phyloP scores from a whole-genome alignment of 2,113 vertebrate genomes.

The Hypocryptadius cinnamomeus region DNA sequence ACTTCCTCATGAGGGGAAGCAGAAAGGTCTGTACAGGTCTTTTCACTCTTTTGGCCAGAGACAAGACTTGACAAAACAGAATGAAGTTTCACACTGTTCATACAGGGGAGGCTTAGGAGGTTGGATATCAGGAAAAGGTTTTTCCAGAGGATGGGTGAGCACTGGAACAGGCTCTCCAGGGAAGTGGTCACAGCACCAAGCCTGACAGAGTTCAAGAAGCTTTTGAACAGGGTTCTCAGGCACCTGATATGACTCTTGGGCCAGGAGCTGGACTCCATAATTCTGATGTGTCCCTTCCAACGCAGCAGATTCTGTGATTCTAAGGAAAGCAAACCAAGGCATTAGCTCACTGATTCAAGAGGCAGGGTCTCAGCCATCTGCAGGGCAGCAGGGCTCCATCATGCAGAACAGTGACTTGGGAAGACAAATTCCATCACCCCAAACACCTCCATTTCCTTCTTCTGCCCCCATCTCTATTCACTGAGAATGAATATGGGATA shows the following conservation, averaged over 20 bases:
- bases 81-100: not conserved
- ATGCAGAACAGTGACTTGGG: not conserved
- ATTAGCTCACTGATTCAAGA: not conserved
- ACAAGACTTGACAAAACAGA: not conserved
- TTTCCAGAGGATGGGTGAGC: not conserved
- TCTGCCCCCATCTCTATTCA: not conserved
- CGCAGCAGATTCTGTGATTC: not conserved
- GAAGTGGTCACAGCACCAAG: not conserved
- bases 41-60: not conserved
- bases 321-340: not conserved
- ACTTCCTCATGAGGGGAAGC: not conserved
- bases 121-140: not conserved
- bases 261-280: not conserved
- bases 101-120: not conserved
- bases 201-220: not conserved
- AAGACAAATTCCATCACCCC: not conserved
- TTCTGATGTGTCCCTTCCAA: not conserved
- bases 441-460: not conserved
- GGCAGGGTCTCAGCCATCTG: not conserved
- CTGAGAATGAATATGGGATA: not conserved
- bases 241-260: not conserved
- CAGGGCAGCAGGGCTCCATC: not conserved
- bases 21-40: not conserved
- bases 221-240: fast-evolving
- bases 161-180: not conserved